These are phyloP conservation scores for Drosophila pachea DNA, from an alignment of 1,140 invertebrate genomes.

Conservation along the genomic window DNA sequence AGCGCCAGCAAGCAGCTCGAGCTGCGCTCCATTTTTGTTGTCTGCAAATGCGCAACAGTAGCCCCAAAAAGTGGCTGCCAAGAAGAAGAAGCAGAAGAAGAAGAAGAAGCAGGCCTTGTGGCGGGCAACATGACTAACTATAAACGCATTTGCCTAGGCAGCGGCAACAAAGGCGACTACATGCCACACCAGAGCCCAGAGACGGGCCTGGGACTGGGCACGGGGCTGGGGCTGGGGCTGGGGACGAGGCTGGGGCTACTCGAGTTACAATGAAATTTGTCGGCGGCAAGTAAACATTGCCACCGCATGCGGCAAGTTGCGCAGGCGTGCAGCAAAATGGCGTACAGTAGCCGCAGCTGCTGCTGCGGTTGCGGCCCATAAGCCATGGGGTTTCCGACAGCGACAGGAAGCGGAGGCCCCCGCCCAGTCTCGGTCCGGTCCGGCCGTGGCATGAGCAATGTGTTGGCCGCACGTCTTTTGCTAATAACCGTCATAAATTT, in stretches of 20 bases:
- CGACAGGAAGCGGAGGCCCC: constrained; percentile 31
- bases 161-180: constrained; percentile 63
- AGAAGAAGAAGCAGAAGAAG: background rate
- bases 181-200: constrained; percentile 32
- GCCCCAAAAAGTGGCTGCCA: constrained; percentile 1
- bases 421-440: constrained; percentile 10
- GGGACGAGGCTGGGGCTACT: constrained; percentile 35
- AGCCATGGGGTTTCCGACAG: constrained; percentile 50
- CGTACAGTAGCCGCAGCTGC: constrained; percentile 59
- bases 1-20: constrained; percentile 53
- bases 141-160: constrained; percentile 70
- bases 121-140: constrained; percentile 62
- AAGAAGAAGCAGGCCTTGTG: constrained; percentile 14
- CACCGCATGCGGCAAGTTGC: constrained; percentile 47
- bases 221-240: background rate
- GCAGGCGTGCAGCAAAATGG: constrained; percentile 61
- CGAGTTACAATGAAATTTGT: constrained; percentile 79
- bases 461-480: constrained; percentile 77
- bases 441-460: constrained; percentile 62
- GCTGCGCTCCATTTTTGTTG: constrained; percentile 1
- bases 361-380: constrained; percentile 11
- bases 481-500: constrained; percentile 79
- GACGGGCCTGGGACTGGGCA: no score
- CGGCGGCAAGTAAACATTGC: constrained; percentile 74
- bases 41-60: no score